phyloP scores from a whole-genome alignment of 2,113 vertebrate genomes.

The Zosterops hypoxanthus region DNA sequence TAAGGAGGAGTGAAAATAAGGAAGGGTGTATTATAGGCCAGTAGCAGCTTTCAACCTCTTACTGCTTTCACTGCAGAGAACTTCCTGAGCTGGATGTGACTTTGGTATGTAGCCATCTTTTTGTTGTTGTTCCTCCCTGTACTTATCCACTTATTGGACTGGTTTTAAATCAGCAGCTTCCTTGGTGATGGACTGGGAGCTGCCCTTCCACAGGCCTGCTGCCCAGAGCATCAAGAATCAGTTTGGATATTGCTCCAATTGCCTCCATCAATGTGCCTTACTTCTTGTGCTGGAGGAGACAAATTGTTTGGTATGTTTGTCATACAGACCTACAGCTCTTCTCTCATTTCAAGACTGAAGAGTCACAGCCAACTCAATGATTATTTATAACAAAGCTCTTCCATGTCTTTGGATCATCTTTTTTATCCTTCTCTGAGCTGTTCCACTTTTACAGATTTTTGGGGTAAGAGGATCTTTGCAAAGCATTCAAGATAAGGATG shows the following conservation, averaged over 20 bases:
- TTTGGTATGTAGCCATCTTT: background rate
- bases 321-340: background rate
- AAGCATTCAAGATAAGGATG: background rate
- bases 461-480: background rate
- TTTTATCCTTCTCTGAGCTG: background rate
- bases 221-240: background rate
- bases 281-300: background rate
- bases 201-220: background rate
- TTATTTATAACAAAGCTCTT: background rate
- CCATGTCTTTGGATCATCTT: background rate
- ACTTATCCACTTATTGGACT: background rate
- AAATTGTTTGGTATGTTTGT: background rate
- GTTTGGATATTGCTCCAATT: background rate
- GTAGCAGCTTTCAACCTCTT: background rate
- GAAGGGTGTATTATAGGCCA: background rate
- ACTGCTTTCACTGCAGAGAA: background rate
- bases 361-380: background rate
- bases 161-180: background rate
- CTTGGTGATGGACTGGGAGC: background rate
- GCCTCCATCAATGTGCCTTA: background rate
- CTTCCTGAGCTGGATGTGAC: background rate
- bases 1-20: background rate
- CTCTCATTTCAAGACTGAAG: background rate
- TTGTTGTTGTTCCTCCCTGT: background rate
- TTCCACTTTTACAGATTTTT: background rate